Evolutionary conservation across 1,140 invertebrate species (phyloP), one percentile per base, ranked within the genome.

Genomic region (Delia radicum): DNA sequence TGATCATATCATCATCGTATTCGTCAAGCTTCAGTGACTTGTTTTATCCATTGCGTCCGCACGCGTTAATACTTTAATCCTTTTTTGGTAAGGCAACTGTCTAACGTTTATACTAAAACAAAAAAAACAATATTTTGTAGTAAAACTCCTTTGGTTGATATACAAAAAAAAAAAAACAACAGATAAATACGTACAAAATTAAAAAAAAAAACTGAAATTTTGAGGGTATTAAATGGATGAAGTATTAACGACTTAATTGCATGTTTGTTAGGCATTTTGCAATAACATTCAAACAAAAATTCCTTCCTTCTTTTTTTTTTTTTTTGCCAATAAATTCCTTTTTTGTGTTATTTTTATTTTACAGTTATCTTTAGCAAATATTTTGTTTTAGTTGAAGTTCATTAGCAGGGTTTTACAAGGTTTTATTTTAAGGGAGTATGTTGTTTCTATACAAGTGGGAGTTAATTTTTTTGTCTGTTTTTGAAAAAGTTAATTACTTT

Each of bases 161-260:
- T n/a, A n/a, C n/a, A n/a, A n/a, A n/a, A n/a, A n/a, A n/a, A n/a
- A n/a, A n/a, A n/a, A n/a, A 31, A 55, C 7, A 26, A 33, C 62
- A 13, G 24, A 42, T 15, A 55, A 21, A 55, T 29, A 75, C 62
- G 29, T 13, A 46, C 69, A 61, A 27, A 71, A 65, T 26, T 33
- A 55, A 13, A 26, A 13, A 26, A 28, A n/a, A 65, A 74, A 29
- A 26, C 33, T 33, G 15, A 5, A n/a, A 24, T 37, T 69, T 33
- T 48, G 74, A 72, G 76, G 69, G 76, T 72, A 77, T 74, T 74
- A 77, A 74, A 75, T 74, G 65, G 76, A 75, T 74, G 76, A 77
- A 77, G 74, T 74, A 74, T 77, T 77, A 77, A 77, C 76, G 76
- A 77, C 76, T 75, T 77, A 77, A 77, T 77, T 77, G 76, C 76